These are phyloP conservation scores for Danio choprae DNA, from an alignment of 2,797 vertebrate genomes.

Conservation along the genomic window DNA sequence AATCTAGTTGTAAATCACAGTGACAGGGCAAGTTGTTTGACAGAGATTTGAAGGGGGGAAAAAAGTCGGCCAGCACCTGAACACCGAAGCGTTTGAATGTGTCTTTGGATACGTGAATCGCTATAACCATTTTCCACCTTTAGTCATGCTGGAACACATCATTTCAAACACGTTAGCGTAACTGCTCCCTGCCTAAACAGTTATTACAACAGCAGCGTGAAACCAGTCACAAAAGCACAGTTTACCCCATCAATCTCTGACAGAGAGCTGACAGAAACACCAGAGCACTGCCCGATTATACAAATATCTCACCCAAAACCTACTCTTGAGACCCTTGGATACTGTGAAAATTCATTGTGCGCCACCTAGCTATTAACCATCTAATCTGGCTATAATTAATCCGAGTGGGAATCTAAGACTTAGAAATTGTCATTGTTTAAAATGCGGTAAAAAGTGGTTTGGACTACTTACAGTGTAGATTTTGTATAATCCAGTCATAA, in stretches of 20 bases:
- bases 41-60: background rate
- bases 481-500: no score
- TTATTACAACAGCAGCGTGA: slow-evolving; percentile 43
- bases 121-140: slow-evolving; percentile 28
- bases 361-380: background rate
- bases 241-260: slow-evolving; percentile 36
- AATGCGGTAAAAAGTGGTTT: no score
- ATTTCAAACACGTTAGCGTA: slow-evolving; percentile 36
- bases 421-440: no score
- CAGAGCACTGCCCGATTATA: background rate
- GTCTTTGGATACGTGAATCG: slow-evolving; percentile 21
- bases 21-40: background rate
- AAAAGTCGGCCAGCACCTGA: slow-evolving; percentile 17
- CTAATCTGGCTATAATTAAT: background rate
- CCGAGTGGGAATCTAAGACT: background rate
- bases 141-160: slow-evolving; percentile 45
- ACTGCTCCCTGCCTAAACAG: slow-evolving; percentile 38
- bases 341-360: background rate
- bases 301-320: background rate
- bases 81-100: background rate
- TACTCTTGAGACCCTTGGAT: background rate
- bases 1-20: slow-evolving; percentile 43
- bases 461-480: no score
- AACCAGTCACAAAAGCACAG: slow-evolving; percentile 34
- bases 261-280: slow-evolving; percentile 8